Conservation (phyloP, 2,888 invertebrate species). For the Bombyx huttoni region DNA sequence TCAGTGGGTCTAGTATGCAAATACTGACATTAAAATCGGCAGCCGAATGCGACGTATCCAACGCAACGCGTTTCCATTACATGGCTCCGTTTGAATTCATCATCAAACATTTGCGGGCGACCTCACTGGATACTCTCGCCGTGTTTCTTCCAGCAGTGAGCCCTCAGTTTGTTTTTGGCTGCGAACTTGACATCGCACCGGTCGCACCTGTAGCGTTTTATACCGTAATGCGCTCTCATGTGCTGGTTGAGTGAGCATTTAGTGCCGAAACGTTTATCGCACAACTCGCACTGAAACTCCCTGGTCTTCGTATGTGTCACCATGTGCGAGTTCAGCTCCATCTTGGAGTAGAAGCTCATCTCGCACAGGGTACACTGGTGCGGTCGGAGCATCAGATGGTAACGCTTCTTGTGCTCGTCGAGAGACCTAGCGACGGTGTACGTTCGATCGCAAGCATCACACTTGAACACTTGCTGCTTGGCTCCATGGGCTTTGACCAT, state of each 20-base stretch:
- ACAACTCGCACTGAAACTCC: slow-evolving; percentile 37
- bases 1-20: too few relatives aligned
- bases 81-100: neutral
- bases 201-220: slow-evolving; percentile 17
- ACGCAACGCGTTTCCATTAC: neutral
- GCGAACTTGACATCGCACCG: slow-evolving; percentile 9
- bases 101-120: slow-evolving; percentile 1
- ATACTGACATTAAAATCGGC: too few relatives aligned
- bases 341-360: slow-evolving; percentile 26
- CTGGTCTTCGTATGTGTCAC: slow-evolving; percentile 38
- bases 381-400: slow-evolving; percentile 41
- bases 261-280: slow-evolving; percentile 24
- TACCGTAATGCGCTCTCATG: slow-evolving; percentile 22
- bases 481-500: slow-evolving; percentile 26
- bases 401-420: slow-evolving; percentile 24
- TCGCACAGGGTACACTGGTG: slow-evolving; percentile 47
- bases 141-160: slow-evolving; percentile 14
- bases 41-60: too few relatives aligned
- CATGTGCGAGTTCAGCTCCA: slow-evolving; percentile 23
- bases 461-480: slow-evolving; percentile 18
- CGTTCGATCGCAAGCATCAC: slow-evolving; percentile 27
- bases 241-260: slow-evolving; percentile 21
- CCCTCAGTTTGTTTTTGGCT: slow-evolving; percentile 2
- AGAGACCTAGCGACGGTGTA: slow-evolving; percentile 20
- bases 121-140: slow-evolving; percentile 30